Evolutionary conservation across 2,797 vertebrate genomes (phyloP), one percentile per base, ranked within the genome.

Genomic region (Pipistrellus nathusii): DNA sequence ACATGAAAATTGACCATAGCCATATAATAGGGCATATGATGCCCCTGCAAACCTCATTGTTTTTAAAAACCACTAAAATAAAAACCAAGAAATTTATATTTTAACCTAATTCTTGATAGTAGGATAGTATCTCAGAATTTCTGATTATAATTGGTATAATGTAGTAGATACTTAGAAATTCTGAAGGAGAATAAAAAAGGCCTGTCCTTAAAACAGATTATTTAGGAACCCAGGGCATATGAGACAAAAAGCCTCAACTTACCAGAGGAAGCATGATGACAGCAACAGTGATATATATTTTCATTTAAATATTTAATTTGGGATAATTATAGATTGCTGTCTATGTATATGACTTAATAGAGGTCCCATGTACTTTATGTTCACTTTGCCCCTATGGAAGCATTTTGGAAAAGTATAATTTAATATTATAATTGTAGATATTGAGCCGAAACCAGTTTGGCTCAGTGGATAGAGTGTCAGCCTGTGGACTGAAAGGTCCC

Each of bases 51-150:
- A 44, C 68, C 25, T 81, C 25, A 57, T 27, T 80, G 23, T 81
- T 90, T 25, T 81, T 81, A 55, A 85, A 80, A 86, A 57, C 18
- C 4, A 17, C 68, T 57, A 41, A 81, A 48, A 12, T 81, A 46
- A 68, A 86, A 94, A 6, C n/a, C 25, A 57, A 44, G 55, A 73
- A 73, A 72, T 90, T 64, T 73, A 55, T 53, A 55, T 66, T 93
- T 87, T 93, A 66, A 82, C 32, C 9, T 87, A 30, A 69, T 69
- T 91, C 77, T 82, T 91, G 25, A 9, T 69, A 23, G 68, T 87
- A 87, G 8, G 15, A 41, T 82, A 75, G 48, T 53, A 38, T 48
- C 68, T 91, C 48, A 51, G 27, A 72, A 78, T 66, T 17, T 75
- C 48, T 53, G 59, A 91, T 51, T 69, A 44, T 27, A 41, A 8